A percentile compares a stretch with the other conserved stretches of the same genome.
These are phyloP conservation scores for Heliothis peltigera DNA, from an alignment of 2,888 invertebrate species.

Conservation along the genomic window DNA sequence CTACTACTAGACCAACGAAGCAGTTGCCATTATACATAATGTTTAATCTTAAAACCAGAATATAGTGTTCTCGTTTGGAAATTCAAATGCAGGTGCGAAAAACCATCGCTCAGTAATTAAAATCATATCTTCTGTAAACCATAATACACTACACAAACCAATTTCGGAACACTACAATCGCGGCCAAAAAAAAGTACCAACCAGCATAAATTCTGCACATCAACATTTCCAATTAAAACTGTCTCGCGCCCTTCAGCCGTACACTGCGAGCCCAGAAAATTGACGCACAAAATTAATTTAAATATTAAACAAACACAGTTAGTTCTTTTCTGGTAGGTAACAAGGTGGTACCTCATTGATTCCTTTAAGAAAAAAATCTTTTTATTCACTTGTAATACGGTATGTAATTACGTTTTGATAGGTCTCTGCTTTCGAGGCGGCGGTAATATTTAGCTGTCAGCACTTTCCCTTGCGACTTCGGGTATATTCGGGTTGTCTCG, in stretches of 20 bases:
- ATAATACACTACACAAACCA: constrained; percentile 27
- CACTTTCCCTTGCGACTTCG: constrained; percentile 70
- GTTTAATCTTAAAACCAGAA: no score
- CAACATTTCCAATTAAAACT: constrained; percentile 68
- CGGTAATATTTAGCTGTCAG: constrained; percentile 78
- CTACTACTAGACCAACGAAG: no score
- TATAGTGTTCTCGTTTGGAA: not conserved
- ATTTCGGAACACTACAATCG: constrained; percentile 34
- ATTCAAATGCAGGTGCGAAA: constrained; percentile 9
- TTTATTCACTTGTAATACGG: constrained; percentile 69
- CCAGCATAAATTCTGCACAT: constrained; percentile 48
- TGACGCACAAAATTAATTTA: constrained; percentile 70
- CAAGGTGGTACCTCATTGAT: constrained; percentile 74
- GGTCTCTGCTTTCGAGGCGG: constrained; percentile 69
- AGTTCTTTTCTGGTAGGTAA: constrained; percentile 67
- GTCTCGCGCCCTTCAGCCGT: constrained; percentile 62
- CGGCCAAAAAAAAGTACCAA: constrained; percentile 35
- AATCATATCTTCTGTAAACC: constrained; percentile 16
- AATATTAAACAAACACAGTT: constrained; percentile 72
- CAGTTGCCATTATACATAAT: no score
- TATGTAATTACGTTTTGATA: constrained; percentile 79
- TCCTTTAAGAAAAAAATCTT: constrained; percentile 65
- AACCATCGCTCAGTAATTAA: constrained; percentile 8
- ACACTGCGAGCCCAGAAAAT: constrained; percentile 56
- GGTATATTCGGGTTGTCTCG: constrained; percentile 59